phyloP scores from a whole-genome alignment of 53 echinoderm and acorn worm species.

The Holothuria scabra region DNA sequence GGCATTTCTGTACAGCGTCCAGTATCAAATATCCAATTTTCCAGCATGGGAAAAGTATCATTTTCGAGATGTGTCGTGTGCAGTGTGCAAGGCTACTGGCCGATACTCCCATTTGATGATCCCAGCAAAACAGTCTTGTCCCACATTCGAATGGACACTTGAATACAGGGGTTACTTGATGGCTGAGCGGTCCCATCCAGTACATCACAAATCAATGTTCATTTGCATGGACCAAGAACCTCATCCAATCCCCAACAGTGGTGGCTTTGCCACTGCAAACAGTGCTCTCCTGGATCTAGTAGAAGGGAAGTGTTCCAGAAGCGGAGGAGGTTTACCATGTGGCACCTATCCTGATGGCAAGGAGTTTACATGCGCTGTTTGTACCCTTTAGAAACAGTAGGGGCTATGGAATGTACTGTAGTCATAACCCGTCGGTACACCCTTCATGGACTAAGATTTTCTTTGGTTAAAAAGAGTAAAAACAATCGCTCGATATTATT shows the following conservation, averaged over 20 bases:
- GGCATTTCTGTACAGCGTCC: constrained; percentile 29
- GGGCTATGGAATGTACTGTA: too few species aligned
- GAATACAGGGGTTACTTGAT: constrained; percentile 27
- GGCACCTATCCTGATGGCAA: not conserved
- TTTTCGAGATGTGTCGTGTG: constrained; percentile 16
- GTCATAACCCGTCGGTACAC: too few species aligned
- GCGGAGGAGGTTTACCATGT: constrained; percentile 29
- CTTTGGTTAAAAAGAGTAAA: too few species aligned
- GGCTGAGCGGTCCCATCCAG: constrained; percentile 14
- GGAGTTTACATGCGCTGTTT: constrained; percentile 35
- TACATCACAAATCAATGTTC: constrained; percentile 25
- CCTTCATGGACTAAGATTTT: too few species aligned
- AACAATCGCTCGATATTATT: too few species aligned
- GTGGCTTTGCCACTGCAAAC: not conserved
- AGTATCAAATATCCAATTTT: constrained; percentile 9
- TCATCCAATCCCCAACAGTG: not conserved
- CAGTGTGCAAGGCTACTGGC: constrained; percentile 29
- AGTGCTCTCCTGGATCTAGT: constrained; percentile 4
- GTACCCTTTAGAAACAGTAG: not conserved
- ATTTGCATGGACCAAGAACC: constrained; percentile 12
- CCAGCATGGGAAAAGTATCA: not conserved
- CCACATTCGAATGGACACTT: constrained; percentile 19
- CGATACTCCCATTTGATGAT: constrained; percentile 14
- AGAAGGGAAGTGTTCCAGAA: constrained; percentile 18
- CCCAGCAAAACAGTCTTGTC: constrained; percentile 10